Conservation (phyloP, 92 coral and sea anemone species). For the Actinernus sp. region DNA sequence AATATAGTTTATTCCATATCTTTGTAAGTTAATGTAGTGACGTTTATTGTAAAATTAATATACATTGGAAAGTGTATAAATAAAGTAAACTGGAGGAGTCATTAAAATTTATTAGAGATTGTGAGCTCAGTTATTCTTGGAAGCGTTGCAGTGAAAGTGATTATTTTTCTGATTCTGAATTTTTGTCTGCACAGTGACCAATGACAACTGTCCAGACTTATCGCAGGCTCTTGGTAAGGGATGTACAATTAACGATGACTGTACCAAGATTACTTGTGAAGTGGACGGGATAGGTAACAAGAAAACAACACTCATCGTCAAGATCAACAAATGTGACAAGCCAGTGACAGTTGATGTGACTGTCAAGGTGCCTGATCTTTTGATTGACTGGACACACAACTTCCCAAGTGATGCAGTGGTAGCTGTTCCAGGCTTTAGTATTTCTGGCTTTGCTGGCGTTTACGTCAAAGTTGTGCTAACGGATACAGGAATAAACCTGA, state of each 20-base stretch:
- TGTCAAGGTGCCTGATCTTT: neutral
- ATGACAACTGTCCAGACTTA: too few species aligned
- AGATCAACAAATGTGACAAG: conserved; percentile 1
- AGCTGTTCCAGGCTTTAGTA: neutral
- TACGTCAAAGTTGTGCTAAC: neutral
- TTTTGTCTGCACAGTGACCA: too few species aligned
- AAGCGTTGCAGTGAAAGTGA: too few species aligned
- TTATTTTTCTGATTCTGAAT: too few species aligned
- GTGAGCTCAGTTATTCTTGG: too few species aligned
- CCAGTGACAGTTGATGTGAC: conserved; percentile 1
- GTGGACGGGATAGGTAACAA: neutral
- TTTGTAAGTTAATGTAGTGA: too few species aligned
- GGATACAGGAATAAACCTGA: too few species aligned
- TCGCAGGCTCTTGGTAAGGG: neutral
- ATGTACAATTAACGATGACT: neutral
- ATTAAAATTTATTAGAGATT: too few species aligned
- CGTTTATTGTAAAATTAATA: too few species aligned
- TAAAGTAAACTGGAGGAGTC: too few species aligned
- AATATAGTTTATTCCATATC: too few species aligned
- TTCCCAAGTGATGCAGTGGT: neutral
- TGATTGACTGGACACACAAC: neutral
- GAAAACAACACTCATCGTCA: neutral
- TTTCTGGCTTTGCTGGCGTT: neutral
- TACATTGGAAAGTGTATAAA: too few species aligned
- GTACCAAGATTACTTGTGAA: neutral